Evolutionary conservation across 2,797 vertebrate genomes (phyloP), one percentile per base, ranked within the genome.

Genomic region (Adrianichthys oophorus): DNA sequence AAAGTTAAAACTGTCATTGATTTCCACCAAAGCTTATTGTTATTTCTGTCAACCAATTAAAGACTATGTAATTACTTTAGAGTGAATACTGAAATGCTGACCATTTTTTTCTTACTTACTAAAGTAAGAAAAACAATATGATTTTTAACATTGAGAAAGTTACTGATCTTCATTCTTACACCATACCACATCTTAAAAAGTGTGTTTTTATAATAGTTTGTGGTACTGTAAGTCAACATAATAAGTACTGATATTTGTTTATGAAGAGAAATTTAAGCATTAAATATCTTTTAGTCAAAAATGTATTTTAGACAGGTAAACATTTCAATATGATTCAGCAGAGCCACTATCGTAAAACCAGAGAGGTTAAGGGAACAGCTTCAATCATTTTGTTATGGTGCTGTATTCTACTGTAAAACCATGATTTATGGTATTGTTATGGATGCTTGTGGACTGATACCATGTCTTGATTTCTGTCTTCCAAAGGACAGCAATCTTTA

Each of bases 191-290:
- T 37, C 8, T 26, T 37, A 37, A 37, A 37, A 37, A 13, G 10
- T 37, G 19, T 46, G 24, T 29, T 26, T 42, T 13, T 14, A 44
- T 29, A 29, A 29, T 7, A 1, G 26, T 29, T 13, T 62, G 54
- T 17, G n/a, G 32, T 52, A 66, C 63, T 76, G 52, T 54, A 37
- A 37, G 32, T 12, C 8, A 37, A 37, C 32, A 37, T 37, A 10
- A 32, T 2, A 37, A 3, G 32, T 37, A 37, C 10, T 37, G 2
- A 12, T 37, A 37, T 12, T 12, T 37, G 10, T 3, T 37, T 37
- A 37, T 12, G n/a, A 37, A 37, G 3, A 37, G 0, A 37, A 37
- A 12, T 37, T 3, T 3, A 37, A 12, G 32, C 8, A 32, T 32
- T 32, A 32, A 32, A 8, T 32, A 32, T 37, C 10, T 12, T 37